phyloP scores from a whole-genome alignment of 2,113 vertebrate species.

The Andinoacara biseriatus region DNA sequence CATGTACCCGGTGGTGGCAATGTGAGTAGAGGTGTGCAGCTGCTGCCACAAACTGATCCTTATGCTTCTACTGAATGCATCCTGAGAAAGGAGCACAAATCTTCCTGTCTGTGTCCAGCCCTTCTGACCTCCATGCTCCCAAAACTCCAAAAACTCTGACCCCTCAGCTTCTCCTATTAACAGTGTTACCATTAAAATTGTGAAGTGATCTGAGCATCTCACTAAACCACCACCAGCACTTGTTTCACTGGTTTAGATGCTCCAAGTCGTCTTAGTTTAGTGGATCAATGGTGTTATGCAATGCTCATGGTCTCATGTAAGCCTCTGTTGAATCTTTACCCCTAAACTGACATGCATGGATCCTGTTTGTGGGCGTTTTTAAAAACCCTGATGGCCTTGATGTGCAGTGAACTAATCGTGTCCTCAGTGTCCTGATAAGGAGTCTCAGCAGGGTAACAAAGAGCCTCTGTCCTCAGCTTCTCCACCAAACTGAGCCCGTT shows the following conservation, averaged over 20 bases:
- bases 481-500: conserved; percentile 30
- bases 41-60: neutral
- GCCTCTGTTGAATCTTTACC: conserved; percentile 13
- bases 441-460: conserved; percentile 30
- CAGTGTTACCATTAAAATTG: conserved; percentile 10
- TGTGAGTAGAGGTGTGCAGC: conserved; percentile 83
- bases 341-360: conserved; percentile 43
- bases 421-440: neutral
- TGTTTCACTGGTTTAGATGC: neutral
- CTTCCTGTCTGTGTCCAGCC: conserved; percentile 42
- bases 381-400: neutral
- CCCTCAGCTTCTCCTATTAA: conserved; percentile 45
- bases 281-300: conserved; percentile 1
- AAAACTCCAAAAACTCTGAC: conserved; percentile 1
- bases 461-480: conserved; percentile 43
- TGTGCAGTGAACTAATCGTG: neutral
- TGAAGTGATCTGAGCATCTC: conserved; percentile 51
- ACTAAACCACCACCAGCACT: neutral
- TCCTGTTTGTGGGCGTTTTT: conserved; percentile 21
- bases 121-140: neutral
- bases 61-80: conserved; percentile 47
- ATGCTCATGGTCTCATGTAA: conserved; percentile 50
- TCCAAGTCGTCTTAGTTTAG: neutral
- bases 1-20: conserved; percentile 93
- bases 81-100: conserved; percentile 51